Conservation (phyloP, 2,113 vertebrate genomes). For the Melanerpes aurifrons region DNA sequence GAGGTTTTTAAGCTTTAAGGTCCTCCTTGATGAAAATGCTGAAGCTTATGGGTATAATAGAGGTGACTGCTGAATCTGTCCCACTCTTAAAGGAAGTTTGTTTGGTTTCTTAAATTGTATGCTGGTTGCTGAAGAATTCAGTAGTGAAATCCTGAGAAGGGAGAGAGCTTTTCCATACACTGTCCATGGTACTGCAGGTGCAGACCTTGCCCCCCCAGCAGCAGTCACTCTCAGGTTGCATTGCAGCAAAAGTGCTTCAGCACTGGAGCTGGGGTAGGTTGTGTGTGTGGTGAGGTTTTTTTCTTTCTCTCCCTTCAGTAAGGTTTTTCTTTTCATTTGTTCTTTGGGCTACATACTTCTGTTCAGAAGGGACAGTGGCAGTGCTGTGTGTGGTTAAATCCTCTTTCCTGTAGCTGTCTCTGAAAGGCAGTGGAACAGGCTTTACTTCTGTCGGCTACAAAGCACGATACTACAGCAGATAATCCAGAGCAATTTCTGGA, state of each 20-base stretch:
- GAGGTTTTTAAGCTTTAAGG: no score
- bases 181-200: slow-evolving; percentile 71
- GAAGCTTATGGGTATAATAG: background rate
- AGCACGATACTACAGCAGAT: background rate
- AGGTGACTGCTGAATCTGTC: background rate
- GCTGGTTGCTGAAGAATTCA: background rate
- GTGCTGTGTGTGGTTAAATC: fast-evolving
- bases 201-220: background rate
- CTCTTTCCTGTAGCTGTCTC: background rate
- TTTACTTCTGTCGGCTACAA: background rate
- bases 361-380: background rate
- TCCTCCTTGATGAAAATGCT: no score
- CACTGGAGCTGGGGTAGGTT: background rate
- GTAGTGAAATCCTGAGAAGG: background rate
- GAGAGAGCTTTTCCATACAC: background rate
- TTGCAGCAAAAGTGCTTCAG: background rate
- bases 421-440: background rate
- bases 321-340: background rate
- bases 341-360: background rate
- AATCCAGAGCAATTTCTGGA: background rate
- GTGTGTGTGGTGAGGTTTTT: background rate
- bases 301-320: background rate
- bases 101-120: background rate
- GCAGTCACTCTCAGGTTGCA: background rate
- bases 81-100: background rate